Evolutionary conservation across 2,113 vertebrate genomes (phyloP).

Genomic region (Cinclus cinclus): DNA sequence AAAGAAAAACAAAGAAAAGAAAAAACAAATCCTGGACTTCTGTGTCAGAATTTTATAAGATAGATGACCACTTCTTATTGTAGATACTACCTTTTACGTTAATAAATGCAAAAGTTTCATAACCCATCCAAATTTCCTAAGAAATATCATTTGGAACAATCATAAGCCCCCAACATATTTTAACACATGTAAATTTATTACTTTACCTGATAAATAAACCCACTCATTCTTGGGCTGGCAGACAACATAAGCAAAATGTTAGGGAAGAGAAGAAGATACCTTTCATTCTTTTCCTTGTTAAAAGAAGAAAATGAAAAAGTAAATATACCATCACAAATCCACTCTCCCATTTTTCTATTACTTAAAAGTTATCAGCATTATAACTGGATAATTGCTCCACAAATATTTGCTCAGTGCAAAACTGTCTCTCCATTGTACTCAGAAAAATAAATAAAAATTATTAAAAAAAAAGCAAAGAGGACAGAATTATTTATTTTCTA

Average conservation of each 20-base stretch:
- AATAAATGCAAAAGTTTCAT: not conserved
- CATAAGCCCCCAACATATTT: not conserved
- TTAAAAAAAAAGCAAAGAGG: not conserved
- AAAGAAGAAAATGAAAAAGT: constrained; percentile 26
- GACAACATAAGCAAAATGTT: constrained; percentile 95
- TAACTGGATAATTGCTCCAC: not conserved
- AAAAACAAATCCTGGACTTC: not conserved
- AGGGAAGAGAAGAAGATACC: constrained; percentile 96
- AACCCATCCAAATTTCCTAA: not conserved
- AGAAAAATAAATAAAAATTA: too few relatives aligned
- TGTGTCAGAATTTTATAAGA: not conserved
- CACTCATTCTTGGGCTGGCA: constrained; percentile 97
- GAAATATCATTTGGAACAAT: not conserved
- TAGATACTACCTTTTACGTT: not conserved
- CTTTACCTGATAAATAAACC: constrained; percentile 96
- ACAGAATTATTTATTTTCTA: not conserved
- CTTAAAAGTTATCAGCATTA: not conserved
- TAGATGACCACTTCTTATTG: not conserved
- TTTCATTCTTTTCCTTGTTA: constrained; percentile 92
- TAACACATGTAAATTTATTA: not conserved
- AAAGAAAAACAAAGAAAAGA: too few relatives aligned
- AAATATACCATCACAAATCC: not conserved
- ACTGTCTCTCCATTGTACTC: not conserved
- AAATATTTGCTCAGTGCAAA: not conserved
- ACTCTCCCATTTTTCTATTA: not conserved